Evolutionary conservation across 2,113 vertebrate species (phyloP), one percentile per base, ranked within the genome.

Genomic region (Rallus limicola): DNA sequence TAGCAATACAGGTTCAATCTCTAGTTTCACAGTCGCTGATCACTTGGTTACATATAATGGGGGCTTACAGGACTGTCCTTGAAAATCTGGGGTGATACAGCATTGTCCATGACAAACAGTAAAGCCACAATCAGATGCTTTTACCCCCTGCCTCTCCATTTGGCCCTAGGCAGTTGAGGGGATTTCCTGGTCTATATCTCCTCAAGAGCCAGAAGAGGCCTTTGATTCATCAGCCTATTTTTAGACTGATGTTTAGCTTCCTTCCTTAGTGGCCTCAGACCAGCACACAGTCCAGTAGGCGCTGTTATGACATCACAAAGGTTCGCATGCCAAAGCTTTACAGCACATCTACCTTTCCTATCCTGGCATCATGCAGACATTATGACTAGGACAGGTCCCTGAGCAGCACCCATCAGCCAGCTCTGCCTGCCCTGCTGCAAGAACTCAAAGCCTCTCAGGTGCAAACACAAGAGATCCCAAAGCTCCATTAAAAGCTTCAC

Each of bases 201-300:
- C 50, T 69, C 82, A 55, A 58, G 10, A 82, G 25, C 7, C 10
- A 50, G 50, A 91, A 79, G 19, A 81, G 1, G 1, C 6, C 11
- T 56, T 91, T 71, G 23, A 85, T 62, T 85, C 33, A 78, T 62
- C 38, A 76, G 31, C 13, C 4, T 76, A 52, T 77, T 78, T 92
- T 92, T 55, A 82, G 33, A 52, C 44, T 87, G 63, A 89, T 72
- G 10, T 68, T 92, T 70, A 87, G 31, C 46, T 95, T 85, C 48
- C 53, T 90, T 93, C 86, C 36, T 25, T 17, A 34, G 3, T 56
- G 56, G 40, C 59, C 80, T 86, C 71, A 90, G 68, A 68, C 26
- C 65, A 69, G 69, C 20, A 60, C 25, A 36, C 24, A 68, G 9
- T 24, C 5, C 59, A 81, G 58, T 11, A 52, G 56, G 55, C 78